Conservation (phyloP, 2,888 invertebrate genomes). For the Lamproptera curius region DNA sequence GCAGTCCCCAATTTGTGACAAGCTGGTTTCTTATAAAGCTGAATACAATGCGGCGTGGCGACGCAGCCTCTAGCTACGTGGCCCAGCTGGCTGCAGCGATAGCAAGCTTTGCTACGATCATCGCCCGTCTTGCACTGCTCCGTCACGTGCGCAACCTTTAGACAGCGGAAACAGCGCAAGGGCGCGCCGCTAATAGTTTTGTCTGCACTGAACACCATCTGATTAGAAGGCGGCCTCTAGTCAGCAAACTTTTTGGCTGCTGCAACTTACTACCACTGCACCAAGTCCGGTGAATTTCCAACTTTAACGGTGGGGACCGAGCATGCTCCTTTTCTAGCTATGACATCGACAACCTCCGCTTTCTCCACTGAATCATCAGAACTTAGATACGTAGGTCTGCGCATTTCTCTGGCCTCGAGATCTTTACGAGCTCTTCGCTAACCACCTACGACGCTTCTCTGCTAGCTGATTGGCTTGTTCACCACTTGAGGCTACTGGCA, state of each 20-base stretch:
- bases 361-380: neutral
- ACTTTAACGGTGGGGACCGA: neutral
- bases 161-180: neutral
- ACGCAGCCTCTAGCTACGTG: neutral
- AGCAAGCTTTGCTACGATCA: neutral
- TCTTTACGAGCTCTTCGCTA: neutral
- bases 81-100: neutral
- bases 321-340: neutral
- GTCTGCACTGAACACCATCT: neutral
- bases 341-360: neutral
- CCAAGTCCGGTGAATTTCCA: neutral
- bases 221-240: neutral
- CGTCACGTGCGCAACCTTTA: neutral
- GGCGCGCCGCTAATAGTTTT: neutral
- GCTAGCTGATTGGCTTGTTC: neutral
- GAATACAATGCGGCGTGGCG: neutral
- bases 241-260: neutral
- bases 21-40: no score
- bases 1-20: no score
- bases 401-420: neutral
- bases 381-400: neutral
- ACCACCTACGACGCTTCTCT: neutral
- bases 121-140: neutral
- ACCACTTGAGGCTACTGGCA: neutral
- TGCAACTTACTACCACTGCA: neutral